These are phyloP conservation scores for Miichthys miiuy DNA, from an alignment of 2,797 vertebrate genomes.

Conservation along the genomic window DNA sequence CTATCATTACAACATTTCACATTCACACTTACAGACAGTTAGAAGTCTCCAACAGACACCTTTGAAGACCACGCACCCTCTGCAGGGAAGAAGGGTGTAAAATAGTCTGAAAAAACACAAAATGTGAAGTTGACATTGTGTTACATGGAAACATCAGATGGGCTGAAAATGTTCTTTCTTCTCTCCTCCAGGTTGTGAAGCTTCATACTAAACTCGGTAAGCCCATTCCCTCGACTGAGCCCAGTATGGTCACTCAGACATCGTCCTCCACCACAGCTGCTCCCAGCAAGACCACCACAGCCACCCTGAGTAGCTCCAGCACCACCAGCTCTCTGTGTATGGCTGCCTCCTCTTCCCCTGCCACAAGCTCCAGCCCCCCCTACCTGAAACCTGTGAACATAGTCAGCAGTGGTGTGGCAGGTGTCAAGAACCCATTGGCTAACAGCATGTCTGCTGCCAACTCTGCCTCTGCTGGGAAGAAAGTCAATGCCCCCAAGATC, in stretches of 20 bases:
- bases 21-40: no score
- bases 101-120: background rate
- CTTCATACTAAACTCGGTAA: constrained; percentile 98
- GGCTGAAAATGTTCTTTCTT: background rate
- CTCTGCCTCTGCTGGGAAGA: constrained; percentile 88
- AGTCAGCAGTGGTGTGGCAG: constrained; percentile 70
- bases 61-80: no score
- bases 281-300: constrained; percentile 87
- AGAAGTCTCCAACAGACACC: no score
- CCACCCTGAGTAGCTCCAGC: constrained; percentile 86
- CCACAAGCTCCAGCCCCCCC: constrained; percentile 80
- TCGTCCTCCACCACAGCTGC: constrained; percentile 88
- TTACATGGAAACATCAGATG: no score
- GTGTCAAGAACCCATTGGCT: constrained; percentile 79
- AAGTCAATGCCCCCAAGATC: constrained; percentile 95
- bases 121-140: background rate
- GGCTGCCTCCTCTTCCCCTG: constrained; percentile 78
- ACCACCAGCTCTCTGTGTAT: constrained; percentile 83
- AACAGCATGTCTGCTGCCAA: constrained; percentile 70
- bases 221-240: constrained; percentile 98
- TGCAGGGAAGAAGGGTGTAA: background rate
- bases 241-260: constrained; percentile 93
- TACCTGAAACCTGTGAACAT: constrained; percentile 89
- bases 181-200: constrained; percentile 91
- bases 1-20: no score